phyloP scores from a whole-genome alignment of 2,113 vertebrate species.

The Excalfactoria chinensis region DNA sequence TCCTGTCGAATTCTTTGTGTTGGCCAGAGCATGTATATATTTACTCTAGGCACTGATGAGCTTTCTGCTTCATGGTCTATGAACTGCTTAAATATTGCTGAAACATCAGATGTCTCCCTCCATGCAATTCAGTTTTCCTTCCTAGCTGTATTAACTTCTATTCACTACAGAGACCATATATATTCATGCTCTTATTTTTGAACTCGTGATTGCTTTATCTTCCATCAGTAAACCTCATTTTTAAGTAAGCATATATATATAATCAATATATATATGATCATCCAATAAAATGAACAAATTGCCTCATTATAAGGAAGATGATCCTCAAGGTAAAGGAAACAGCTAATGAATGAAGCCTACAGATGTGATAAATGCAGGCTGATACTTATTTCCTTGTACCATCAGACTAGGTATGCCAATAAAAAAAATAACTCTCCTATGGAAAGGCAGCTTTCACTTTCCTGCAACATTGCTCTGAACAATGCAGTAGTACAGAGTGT shows the following conservation, averaged over 20 bases:
- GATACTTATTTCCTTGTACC: not conserved
- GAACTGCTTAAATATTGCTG: not conserved
- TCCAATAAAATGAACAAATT: not conserved
- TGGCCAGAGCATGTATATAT: too few relatives aligned
- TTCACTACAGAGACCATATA: not conserved
- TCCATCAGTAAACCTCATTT: not conserved
- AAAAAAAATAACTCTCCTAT: not conserved
- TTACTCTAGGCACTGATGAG: not conserved
- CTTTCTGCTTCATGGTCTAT: not conserved
- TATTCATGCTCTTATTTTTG: not conserved
- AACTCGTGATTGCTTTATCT: not conserved
- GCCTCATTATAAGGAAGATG: not conserved
- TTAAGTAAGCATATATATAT: not conserved
- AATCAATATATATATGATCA: not conserved
- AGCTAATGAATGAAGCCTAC: not conserved
- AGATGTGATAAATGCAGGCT: not conserved
- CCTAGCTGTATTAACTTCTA: not conserved
- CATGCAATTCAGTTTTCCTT: not conserved
- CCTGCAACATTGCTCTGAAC: not conserved
- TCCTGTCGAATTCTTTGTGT: fast-evolving
- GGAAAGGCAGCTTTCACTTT: not conserved
- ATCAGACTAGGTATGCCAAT: not conserved
- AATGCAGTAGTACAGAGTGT: fast-evolving
- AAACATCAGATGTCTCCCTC: not conserved
- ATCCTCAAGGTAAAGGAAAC: not conserved